phyloP scores from a whole-genome alignment of 2,888 invertebrate genomes.

The Oeneis ivallda region DNA sequence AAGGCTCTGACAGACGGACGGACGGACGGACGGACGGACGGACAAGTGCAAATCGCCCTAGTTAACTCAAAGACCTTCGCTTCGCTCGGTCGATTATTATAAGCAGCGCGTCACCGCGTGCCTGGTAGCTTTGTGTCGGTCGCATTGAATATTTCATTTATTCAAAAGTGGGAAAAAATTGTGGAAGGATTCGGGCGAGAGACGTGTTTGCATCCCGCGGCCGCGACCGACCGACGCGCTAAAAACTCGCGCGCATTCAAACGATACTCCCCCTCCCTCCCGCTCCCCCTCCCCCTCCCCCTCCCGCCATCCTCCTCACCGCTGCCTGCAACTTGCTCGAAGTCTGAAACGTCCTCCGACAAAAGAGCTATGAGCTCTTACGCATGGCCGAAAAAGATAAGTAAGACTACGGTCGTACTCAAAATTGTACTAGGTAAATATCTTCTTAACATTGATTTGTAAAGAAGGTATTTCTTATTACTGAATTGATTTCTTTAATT shows the following conservation, averaged over 20 bases:
- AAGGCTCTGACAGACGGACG: too few relatives aligned
- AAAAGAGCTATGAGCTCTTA: constrained; percentile 2
- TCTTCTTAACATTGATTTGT: too few relatives aligned
- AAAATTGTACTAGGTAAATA: too few relatives aligned
- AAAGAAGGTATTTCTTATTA: too few relatives aligned
- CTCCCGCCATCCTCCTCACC: constrained; percentile 25
- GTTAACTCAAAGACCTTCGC: too few relatives aligned
- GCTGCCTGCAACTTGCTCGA: constrained; percentile 30
- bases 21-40: too few relatives aligned
- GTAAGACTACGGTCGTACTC: too few relatives aligned
- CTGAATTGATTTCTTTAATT: too few relatives aligned
- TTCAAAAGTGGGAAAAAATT: constrained; percentile 59
- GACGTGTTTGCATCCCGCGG: constrained; percentile 52
- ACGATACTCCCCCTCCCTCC: constrained; percentile 8
- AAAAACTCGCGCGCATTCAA: constrained; percentile 33
- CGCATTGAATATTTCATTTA: constrained; percentile 69
- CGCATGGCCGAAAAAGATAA: too few relatives aligned
- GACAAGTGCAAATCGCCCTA: too few relatives aligned
- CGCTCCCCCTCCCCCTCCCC: neutral
- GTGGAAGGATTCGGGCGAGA: constrained; percentile 46
- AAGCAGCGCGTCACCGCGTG: constrained; percentile 29
- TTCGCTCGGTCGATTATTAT: too few relatives aligned
- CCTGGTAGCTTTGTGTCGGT: constrained; percentile 38
- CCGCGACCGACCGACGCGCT: constrained; percentile 19
- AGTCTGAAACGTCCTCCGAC: neutral